Base-by-base conservation (phyloP, 2,113 vertebrate species). In the Mesembrinibis cayennensis region DNA sequence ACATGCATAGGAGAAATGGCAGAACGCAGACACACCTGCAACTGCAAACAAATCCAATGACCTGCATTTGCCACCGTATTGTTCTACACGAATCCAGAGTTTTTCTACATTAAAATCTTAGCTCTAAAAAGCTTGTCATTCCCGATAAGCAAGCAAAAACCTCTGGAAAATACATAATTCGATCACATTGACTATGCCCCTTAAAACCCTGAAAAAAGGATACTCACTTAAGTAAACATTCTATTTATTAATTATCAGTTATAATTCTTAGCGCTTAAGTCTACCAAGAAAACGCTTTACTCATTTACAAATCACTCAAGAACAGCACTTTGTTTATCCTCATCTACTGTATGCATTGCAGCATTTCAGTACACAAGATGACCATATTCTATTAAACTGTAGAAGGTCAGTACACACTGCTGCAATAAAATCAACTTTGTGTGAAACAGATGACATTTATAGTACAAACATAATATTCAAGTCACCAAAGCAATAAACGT, bases 381-480 rank as follows among this genome's bases (percentile, higher is more conserved):
- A 65, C 55, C 87, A 76, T 63, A 30, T 40, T 73, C 79, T 58
- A 87, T 70, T 70, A 82, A 91, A 93, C 67, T 61, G 76, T 50
- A 83, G 94, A 95, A 95, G 94, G 90, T 95, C 92, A 91, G 65
- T 14, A 74, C 58, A 53, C 38, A 20, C 11, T 72, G 67, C 78
- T 78, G 90, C 89, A 82, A 38, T 91, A 91, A 97, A 96, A 96
- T 73, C 90, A 96, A 79, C 95, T 95, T 17, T 71, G 89, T 87
- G 82, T 81, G 74, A 91, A 91, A 91, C 74, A 93, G 72, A 96
- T 85, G 65, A 62, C 81, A 94, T 89, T 93, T 97, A 30, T n/a
- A 93, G 65, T 79, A 91, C 92, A 96, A 96, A 96, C 71, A 88
- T 71, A 93, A 94, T 62, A 93, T 90, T 89, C 77, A 45, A 94